Base-by-base conservation (phyloP, 2,113 vertebrate genomes). In the Semicossyphus pulcher region DNA sequence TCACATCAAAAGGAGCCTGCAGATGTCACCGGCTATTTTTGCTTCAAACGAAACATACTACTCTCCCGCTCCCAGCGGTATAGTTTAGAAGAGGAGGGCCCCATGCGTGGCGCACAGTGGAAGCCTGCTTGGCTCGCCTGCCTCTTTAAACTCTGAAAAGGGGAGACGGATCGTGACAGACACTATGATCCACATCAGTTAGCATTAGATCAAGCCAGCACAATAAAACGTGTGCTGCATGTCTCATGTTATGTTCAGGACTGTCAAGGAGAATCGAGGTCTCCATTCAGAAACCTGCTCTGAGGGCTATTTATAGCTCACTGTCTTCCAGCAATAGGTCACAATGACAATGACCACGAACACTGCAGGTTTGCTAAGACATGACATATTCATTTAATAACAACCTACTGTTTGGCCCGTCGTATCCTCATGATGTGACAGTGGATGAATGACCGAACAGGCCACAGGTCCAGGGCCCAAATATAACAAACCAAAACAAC, bases 181-280 rank as follows among this genome's bases (percentile, higher is more conserved):
- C 78, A 58, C 79, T 68, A 12, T 72, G 89, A 88, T 88, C 74
- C 72, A 81, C 48, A 76, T 85, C 87, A 80, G 54, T 77, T 75
- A 75, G 72, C 56, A 67, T 80, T 58, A 72, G 34, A 76, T 76
- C 47, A 79, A 76, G 57, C 16, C 25, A 3, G 34, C 34, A 44
- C 18, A 53, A 45, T 44, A 12, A 66, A 81, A 34, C 29, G 28
- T 59, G 59, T 42, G 54, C 47, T 67, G 23, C 36, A 60, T 41
- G 76, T 62, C 58, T 72, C 20, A 28, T 63, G 61, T 76, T 82
- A 29, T 52, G 71, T 66, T 67, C 49, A 10, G n/a, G 10, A 49
- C 42, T 73, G 83, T 83, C 83, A 68, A 11, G 20, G 20, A 77
- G 41, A 86, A 52, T 66, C 65, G 76, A 84, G 48, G 32, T 67